These are phyloP conservation scores for Lepidostoma basale DNA, from an alignment of 1,140 invertebrate species.

Conservation along the genomic window DNA sequence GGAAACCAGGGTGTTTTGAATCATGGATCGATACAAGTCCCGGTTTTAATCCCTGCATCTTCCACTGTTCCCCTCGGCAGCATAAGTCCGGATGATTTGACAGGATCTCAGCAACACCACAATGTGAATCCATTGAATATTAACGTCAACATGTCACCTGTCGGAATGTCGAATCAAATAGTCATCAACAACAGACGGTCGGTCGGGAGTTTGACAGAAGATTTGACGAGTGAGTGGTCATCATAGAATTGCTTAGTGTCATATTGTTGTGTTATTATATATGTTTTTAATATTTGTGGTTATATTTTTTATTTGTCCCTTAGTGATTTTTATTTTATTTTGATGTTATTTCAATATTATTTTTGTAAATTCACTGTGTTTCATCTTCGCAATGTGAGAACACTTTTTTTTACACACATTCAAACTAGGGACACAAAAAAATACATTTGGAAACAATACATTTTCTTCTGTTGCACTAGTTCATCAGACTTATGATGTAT, in stretches of 20 bases:
- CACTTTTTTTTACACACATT: too few species aligned
- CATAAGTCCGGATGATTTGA: slow-evolving; percentile 56
- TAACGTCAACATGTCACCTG: slow-evolving; percentile 57
- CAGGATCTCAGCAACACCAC: slow-evolving; percentile 54
- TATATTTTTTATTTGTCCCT: background rate
- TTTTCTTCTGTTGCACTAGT: too few species aligned
- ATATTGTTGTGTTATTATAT: background rate
- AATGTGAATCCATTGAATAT: slow-evolving; percentile 56
- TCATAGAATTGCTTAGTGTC: background rate
- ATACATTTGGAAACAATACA: too few species aligned
- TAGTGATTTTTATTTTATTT: too few species aligned
- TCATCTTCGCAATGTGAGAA: too few species aligned
- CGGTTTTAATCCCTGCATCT: slow-evolving; percentile 53
- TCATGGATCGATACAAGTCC: slow-evolving; percentile 46
- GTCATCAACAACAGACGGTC: slow-evolving; percentile 50
- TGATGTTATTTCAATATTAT: too few species aligned
- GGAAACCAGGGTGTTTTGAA: slow-evolving; percentile 50
- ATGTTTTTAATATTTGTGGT: background rate
- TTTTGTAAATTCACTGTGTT: too few species aligned
- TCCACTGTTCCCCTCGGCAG: slow-evolving; percentile 56
- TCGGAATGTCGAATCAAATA: slow-evolving; percentile 60
- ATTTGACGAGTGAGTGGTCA: slow-evolving; percentile 43
- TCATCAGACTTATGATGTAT: too few species aligned
- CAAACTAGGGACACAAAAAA: too few species aligned
- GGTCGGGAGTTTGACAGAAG: slow-evolving; percentile 22